Base-by-base conservation (phyloP, 2,113 vertebrate species). In the Ceyx margarethae region DNA sequence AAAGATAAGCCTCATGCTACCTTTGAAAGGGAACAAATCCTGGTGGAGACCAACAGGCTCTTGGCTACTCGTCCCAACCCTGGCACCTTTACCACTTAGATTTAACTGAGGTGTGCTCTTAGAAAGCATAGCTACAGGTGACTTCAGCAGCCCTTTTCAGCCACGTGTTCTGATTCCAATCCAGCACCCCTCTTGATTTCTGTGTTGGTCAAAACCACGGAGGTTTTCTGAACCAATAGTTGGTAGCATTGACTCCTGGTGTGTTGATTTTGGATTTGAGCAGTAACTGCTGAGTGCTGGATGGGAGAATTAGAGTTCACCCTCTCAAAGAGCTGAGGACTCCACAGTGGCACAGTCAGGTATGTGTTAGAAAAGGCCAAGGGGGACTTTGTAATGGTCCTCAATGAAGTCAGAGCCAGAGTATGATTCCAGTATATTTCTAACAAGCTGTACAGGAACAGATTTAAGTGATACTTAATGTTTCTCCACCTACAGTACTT, bases 381-480 rank as follows among this genome's bases (percentile, higher is more conserved):
- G 80, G 54, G 88, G 73, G 85, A 91, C 54, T 93, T 92, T 88
- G 81, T 95, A 96, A 96, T 80, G 81, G 95, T 93, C 94, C 81
- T 86, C 85, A 58, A 6, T 83, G 93, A 95, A 91, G 80, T 95
- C 90, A 91, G 92, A 95, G 62, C 65, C 77, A 91, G 69, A 81
- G 23, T 61, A 93, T 91, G 87, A 87, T 96, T 94, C 92, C 94
- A 91, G 82, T 94, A 94, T 92, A 84, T 95, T 96, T 95, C 90
- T 96, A 94, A 95, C 61, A 91, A 92, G 92, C 85, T 68, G 83
- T 81, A 96, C 90, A 95, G 91, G 90, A 97, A 96, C 89, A 96
- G 95, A 95, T 97, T 96, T 97, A 97, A 97, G 95, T 95, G 93
- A 94, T 94, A 94, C 95, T 97, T 97, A 97, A 95, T 80, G 89